Conservation (phyloP, 2,888 invertebrate species). For the Tachystola acroxantha region DNA sequence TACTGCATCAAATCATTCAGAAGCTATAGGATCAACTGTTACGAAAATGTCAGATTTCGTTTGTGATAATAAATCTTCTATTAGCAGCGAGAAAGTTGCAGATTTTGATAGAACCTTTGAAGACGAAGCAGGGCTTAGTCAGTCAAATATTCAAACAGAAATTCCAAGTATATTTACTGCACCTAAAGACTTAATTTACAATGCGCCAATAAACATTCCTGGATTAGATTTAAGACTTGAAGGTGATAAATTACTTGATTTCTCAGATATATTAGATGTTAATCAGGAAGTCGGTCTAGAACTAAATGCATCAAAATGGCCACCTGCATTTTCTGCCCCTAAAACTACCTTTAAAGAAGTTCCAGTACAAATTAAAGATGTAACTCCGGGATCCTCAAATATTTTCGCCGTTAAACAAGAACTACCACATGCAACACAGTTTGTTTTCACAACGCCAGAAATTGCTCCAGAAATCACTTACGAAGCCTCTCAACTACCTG, state of each 20-base stretch:
- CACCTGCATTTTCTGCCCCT: neutral
- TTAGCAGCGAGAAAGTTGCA: constrained; percentile 1
- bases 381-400: neutral
- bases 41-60: constrained; percentile 1
- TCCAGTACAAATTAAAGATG: too few species aligned
- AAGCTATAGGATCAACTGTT: neutral
- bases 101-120: constrained; percentile 13
- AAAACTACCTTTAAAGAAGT: neutral
- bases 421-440: too few species aligned
- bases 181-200: neutral
- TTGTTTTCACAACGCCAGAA: too few species aligned
- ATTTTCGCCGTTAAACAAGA: neutral
- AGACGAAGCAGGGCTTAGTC: neutral
- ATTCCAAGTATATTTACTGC: neutral
- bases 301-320: neutral
- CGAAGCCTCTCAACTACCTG: neutral
- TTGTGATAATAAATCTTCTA: neutral
- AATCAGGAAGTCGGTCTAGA: too few species aligned
- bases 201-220: neutral
- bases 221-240: neutral
- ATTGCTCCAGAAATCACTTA: too few species aligned
- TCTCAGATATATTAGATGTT: neutral
- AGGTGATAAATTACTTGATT: neutral
- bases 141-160: neutral
- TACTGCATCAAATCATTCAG: constrained; percentile 3